Conservation (phyloP, 2,113 vertebrate species). For the Passer montanus region DNA sequence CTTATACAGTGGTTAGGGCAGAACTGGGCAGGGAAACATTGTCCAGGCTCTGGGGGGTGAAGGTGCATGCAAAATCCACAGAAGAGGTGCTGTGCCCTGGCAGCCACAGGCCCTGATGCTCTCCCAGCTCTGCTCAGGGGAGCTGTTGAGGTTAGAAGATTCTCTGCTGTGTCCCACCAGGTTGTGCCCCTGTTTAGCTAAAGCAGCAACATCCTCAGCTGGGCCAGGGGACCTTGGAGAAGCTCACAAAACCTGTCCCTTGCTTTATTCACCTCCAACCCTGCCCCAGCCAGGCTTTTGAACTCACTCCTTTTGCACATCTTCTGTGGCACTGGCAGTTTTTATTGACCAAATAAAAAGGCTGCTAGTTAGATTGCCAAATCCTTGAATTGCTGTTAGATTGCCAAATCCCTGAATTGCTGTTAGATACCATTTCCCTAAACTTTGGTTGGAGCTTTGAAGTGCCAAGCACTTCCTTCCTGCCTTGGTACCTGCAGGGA, state of each 20-base stretch:
- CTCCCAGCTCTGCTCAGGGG: background rate
- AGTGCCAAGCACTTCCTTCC: background rate
- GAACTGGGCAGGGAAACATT: background rate
- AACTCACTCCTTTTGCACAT: background rate
- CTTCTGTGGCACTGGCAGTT: background rate
- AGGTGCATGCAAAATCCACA: background rate
- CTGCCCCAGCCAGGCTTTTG: background rate
- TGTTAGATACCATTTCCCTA: background rate
- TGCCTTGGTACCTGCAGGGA: background rate
- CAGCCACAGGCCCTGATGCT: background rate
- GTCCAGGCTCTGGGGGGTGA: background rate
- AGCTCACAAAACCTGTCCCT: background rate
- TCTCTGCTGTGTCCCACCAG: background rate
- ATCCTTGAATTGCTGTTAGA: no score
- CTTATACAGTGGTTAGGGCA: background rate
- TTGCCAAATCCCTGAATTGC: no score
- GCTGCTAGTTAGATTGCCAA: background rate
- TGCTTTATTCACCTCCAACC: rapidly evolving
- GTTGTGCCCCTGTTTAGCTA: background rate
- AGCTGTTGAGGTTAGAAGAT: background rate
- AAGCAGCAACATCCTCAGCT: background rate
- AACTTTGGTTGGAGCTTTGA: background rate
- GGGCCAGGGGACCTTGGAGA: no score
- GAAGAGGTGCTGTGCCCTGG: background rate
- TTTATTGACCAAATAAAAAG: background rate